phyloP scores from a whole-genome alignment of 2,888 invertebrate genomes.

The Hirtodrosophila duncani region DNA sequence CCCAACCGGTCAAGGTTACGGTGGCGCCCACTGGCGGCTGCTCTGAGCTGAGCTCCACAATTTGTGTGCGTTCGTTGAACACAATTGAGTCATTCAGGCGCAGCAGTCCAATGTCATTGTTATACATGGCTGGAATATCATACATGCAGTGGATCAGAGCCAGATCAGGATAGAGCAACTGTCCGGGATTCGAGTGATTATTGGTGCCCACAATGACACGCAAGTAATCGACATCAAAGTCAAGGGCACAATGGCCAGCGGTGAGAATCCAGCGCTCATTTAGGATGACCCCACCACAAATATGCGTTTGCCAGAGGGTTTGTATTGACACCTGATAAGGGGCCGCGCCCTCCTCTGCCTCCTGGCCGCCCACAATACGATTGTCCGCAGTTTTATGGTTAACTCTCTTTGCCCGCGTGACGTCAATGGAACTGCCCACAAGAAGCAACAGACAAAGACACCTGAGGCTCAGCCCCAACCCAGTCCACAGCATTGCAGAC shows the following conservation, averaged over 20 bases:
- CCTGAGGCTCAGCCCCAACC: constrained; percentile 1
- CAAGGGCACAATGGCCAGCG: constrained; percentile 69
- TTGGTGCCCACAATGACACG: constrained; percentile 66
- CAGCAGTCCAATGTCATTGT: constrained; percentile 84
- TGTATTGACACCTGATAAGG: constrained; percentile 75
- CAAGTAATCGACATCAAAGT: constrained; percentile 39
- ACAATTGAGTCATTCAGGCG: constrained; percentile 80
- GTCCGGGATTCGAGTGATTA: constrained; percentile 47
- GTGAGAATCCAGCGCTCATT: constrained; percentile 65
- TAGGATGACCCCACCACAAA: constrained; percentile 73
- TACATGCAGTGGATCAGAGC: constrained; percentile 56
- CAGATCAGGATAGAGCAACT: constrained; percentile 35
- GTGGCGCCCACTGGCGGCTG: constrained; percentile 78
- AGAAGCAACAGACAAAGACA: constrained; percentile 19
- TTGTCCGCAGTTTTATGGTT: constrained; percentile 30
- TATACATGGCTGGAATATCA: constrained; percentile 53
- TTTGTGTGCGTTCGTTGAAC: constrained; percentile 79
- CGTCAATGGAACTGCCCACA: constrained; percentile 56
- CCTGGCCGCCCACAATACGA: constrained; percentile 66
- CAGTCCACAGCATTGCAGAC: constrained; percentile 2
- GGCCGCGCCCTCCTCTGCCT: constrained; percentile 57
- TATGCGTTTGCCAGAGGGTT: constrained; percentile 44
- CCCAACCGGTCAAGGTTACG: constrained; percentile 82
- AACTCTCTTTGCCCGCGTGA: constrained; percentile 50
- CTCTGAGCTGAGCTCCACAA: constrained; percentile 77